Conservation (phyloP, 2,888 invertebrate genomes). For the Pollenia griseotomentosa region DNA sequence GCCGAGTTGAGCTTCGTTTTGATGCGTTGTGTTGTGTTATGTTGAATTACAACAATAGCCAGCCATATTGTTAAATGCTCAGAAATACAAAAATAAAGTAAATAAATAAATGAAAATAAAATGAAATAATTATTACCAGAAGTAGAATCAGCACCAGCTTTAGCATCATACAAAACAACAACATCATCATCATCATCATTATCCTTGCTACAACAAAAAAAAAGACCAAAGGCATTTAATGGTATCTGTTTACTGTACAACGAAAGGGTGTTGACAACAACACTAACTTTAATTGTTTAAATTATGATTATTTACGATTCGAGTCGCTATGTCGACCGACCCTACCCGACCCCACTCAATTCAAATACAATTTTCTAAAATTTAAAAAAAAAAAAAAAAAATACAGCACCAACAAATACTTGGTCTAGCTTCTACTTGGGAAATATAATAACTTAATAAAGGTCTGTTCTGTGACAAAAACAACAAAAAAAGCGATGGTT, state of each 20-base stretch:
- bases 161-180: slow-evolving; percentile 24
- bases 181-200: slow-evolving; percentile 28
- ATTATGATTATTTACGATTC: slow-evolving; percentile 58
- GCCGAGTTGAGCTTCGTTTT: not conserved
- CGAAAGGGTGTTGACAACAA: slow-evolving; percentile 65
- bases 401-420: slow-evolving; percentile 1
- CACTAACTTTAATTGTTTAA: slow-evolving; percentile 68
- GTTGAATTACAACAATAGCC: slow-evolving; percentile 59
- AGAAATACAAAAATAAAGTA: slow-evolving; percentile 38
- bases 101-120: slow-evolving; percentile 43
- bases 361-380: slow-evolving; percentile 32
- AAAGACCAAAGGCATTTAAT: slow-evolving; percentile 62
- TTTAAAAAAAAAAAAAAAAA: slow-evolving; percentile 16
- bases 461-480: not conserved
- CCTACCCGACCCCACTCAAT: slow-evolving; percentile 8
- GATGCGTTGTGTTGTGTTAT: not conserved
- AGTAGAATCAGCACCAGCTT: slow-evolving; percentile 1
- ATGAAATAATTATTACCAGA: slow-evolving; percentile 56
- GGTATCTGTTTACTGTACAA: slow-evolving; percentile 30
- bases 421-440: not conserved
- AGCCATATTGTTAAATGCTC: slow-evolving; percentile 60
- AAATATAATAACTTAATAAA: slow-evolving; percentile 50
- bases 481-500: not conserved
- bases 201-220: slow-evolving; percentile 6
- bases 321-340: slow-evolving; percentile 7